Evolutionary conservation across 2,113 vertebrate species (phyloP), one percentile per base, ranked within the genome.

Genomic region (Oxyruncus cristatus): DNA sequence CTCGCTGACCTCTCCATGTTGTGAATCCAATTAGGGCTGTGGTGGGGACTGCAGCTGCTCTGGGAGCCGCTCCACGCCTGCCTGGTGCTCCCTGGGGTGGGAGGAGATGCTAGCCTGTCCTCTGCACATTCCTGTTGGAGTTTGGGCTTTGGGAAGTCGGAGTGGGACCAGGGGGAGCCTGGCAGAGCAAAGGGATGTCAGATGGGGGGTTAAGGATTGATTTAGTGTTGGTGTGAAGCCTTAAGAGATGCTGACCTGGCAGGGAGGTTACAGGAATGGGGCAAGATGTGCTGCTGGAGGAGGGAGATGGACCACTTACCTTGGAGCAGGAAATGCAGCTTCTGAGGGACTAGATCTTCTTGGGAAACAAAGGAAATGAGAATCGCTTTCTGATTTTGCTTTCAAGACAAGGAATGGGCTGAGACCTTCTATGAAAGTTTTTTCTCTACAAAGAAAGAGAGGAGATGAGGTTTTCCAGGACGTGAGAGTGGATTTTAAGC

Each of bases 1-100:
- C 94, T 95, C 73, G 83, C 97, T 97, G 98, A 98, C 97, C 97
- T 79, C 84, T 95, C 97, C 93, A 95, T 77, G 97, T 94, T 95
- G 96, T 92, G 97, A 97, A 96, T 97, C 97, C 97, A 96, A 67
- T 97, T 93, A 98, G 93, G 94, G 89, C 80, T 66, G 89, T 47
- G 84, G 95, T 95, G 47, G 47, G 82, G 83, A 13, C 91, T 85
- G 94, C 97, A 96, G 97, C 92, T 96, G 62, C 75, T 50, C 20
- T 95, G 73, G 90, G 81, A 44, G 92, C 94, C 16, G 8, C 85
- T 67, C 80, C 3, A 30, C 95, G 97, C 95, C 96, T 95, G 96
- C 92, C 88, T 20, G 22, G 17, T 50, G 84, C 78, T 15, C 32
- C 14, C 8, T 39, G 65, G 85, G 81, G 89, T 47, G 1, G 28